Evolutionary conservation across 92 coral and sea anemone genomes (phyloP).

Genomic region (Zoanthus solanderi): DNA sequence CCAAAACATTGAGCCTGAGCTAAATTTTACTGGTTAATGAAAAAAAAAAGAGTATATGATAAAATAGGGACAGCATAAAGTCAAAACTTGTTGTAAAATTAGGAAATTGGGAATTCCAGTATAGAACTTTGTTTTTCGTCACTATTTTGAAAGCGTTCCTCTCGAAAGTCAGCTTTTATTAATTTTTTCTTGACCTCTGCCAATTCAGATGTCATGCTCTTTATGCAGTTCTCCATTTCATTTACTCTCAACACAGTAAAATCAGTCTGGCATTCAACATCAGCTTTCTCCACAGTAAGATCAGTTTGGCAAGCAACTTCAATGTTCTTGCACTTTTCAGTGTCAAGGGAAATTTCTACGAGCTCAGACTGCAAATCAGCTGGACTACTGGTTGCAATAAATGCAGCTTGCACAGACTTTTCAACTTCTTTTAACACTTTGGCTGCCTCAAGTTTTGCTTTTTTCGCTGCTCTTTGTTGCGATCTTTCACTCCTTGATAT

Average conservation of each 20-base stretch:
- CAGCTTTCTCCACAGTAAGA: background rate
- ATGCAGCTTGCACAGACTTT: background rate
- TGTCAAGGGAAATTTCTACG: too few species aligned
- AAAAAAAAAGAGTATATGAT: background rate
- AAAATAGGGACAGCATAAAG: background rate
- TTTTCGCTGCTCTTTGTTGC: slow-evolving; percentile 18
- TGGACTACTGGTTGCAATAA: too few species aligned
- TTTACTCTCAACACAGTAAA: background rate
- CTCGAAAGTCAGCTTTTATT: background rate
- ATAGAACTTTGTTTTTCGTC: background rate
- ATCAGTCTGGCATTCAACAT: background rate
- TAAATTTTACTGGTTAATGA: slow-evolving; percentile 17
- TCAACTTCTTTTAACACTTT: background rate
- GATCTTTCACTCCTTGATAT: slow-evolving; percentile 46
- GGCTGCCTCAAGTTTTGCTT: slow-evolving; percentile 20
- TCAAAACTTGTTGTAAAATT: background rate
- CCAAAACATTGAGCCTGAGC: too few species aligned
- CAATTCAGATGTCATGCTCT: background rate
- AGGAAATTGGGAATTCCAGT: background rate
- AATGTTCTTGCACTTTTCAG: background rate
- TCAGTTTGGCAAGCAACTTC: background rate
- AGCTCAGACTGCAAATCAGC: too few species aligned
- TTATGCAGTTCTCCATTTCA: background rate
- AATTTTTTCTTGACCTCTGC: background rate
- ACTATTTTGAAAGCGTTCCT: background rate